Base-by-base conservation (phyloP, 2,888 invertebrate species). In the Drosophila ochracea region DNA sequence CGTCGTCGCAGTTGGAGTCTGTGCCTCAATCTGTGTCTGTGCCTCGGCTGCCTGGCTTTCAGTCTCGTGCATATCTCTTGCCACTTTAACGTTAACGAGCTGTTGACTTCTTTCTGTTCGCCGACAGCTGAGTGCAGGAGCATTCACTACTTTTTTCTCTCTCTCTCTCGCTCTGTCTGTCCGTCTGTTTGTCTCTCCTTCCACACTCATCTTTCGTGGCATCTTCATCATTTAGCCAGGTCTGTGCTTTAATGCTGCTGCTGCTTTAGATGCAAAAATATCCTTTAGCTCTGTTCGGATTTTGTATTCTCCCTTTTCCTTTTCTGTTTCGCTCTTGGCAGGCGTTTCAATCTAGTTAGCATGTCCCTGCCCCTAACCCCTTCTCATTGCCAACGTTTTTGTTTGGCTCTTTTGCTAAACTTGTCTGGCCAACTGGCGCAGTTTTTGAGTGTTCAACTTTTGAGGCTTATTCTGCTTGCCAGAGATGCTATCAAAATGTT, bases 1-100 rank as follows among this genome's bases (percentile, higher is more conserved):
- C 52, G 13, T 19, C 16, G 61, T 39, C 16, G 19, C 31, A 55
- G 43, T 55, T 10, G 3, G 16, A 49, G 39, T 13, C 19, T 35
- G n/a, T 62, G 37, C 9, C 49, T 21, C 37, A 21, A 62, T 50
- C 25, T 39, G 39, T 50, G 39, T 61, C 13, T 4, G 21, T 35
- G 53, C 43, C 43, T 58, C 35, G 67, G n/a, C 50, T 63, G 58
- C 41, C 63, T 43, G 63, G 11, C 50, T 58, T 65, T 73, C 53
- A 68, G 65, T 85, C 89, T 83, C 64, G 72, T 73, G 87, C 78
- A 87, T 85, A 91, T 88, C 91, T 87, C 71, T 89, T 89, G 90
- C 90, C 90, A 88, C 91, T 88, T 85, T 84, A 91, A 84, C 80
- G 87, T 91, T 88, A 88, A 88, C 91, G 87, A 88, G 87, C 87